Percentiles rank a stretch among this genome's conserved stretches.
Conservation (phyloP, 1,140 invertebrate genomes). For the Medauroidea extradentata region DNA sequence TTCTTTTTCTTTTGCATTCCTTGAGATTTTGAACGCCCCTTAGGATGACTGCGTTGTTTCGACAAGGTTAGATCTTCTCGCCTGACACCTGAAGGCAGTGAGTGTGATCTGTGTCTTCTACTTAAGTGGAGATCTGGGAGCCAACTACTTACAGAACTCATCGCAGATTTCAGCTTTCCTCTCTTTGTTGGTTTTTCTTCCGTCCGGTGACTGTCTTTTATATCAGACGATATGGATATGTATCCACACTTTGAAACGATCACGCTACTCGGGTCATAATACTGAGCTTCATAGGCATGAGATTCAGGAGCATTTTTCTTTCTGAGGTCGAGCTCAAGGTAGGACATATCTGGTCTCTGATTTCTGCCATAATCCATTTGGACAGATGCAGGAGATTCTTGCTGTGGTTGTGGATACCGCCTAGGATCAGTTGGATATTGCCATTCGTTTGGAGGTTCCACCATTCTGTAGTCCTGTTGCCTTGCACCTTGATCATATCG, state of each 20-base stretch:
- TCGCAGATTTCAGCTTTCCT: conserved; percentile 68
- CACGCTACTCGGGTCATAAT: conserved; percentile 52
- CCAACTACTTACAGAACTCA: conserved; percentile 75
- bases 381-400: no score
- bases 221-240: conserved; percentile 66
- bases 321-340: conserved; percentile 41
- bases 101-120: conserved; percentile 73
- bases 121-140: conserved; percentile 74
- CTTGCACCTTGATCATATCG: conserved; percentile 24
- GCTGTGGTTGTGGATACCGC: background rate
- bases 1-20: conserved; percentile 61
- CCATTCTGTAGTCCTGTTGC: conserved; percentile 44
- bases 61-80: conserved; percentile 49
- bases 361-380: conserved; percentile 9
- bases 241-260: conserved; percentile 80
- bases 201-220: conserved; percentile 49
- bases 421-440: conserved; percentile 44
- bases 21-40: conserved; percentile 2
- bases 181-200: conserved; percentile 61
- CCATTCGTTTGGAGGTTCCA: conserved; percentile 49
- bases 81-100: conserved; percentile 66
- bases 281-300: background rate
- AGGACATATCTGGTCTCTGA: conserved; percentile 10
- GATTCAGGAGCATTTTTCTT: conserved; percentile 42
- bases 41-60: conserved; percentile 9